A percentile compares a stretch with the other conserved stretches of the same genome.
These are phyloP conservation scores for Corythornis cristatus DNA, from an alignment of 2,113 vertebrate genomes.

Conservation along the genomic window DNA sequence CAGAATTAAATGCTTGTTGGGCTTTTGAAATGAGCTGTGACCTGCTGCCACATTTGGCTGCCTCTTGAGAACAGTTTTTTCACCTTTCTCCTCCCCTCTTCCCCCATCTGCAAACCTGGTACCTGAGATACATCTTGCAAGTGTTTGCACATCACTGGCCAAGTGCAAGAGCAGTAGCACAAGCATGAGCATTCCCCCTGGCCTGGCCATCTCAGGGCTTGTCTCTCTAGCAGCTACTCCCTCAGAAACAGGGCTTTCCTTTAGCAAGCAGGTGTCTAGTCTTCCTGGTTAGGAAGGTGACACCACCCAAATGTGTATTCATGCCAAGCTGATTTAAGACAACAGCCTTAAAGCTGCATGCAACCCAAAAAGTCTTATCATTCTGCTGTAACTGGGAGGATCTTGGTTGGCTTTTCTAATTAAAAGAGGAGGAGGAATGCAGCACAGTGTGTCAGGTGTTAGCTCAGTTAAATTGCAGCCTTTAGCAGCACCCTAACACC, in stretches of 20 bases:
- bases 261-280: neutral
- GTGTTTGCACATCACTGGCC: neutral
- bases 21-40: neutral
- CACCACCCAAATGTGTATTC: rapidly evolving
- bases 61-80: neutral
- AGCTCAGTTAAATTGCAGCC: neutral
- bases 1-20: neutral
- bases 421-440: neutral
- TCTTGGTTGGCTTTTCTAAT: neutral
- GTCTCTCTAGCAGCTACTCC: neutral
- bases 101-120: neutral
- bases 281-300: neutral
- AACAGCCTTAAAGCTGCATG: rapidly evolving
- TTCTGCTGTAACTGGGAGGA: neutral
- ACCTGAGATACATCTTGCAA: rapidly evolving
- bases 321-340: neutral
- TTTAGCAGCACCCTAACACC: rapidly evolving
- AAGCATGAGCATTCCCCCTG: rapidly evolving
- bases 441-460: neutral
- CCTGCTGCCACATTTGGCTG: neutral
- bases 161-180: neutral
- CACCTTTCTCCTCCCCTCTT: neutral
- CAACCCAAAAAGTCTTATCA: neutral
- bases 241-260: neutral
- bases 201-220: neutral